Evolutionary conservation across 1,140 invertebrate species (phyloP), one percentile per base, ranked within the genome.

Genomic region (Hormaphis cornu): DNA sequence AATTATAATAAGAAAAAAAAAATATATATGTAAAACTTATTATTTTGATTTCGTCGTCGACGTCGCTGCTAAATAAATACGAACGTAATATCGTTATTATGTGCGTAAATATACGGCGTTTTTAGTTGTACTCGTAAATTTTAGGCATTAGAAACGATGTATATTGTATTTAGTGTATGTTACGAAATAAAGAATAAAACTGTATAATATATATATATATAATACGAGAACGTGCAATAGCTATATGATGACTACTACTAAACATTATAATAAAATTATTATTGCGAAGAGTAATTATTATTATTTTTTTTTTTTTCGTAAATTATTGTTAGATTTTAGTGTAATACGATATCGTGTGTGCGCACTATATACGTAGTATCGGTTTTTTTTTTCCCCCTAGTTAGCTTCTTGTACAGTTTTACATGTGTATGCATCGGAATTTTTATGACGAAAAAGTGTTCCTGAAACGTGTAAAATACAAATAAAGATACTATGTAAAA

Each of bases 161-260:
- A 53, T 9, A 53, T 33, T 28, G 7, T 35, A 37, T 56, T 37
- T 56, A 33, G 30, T 63, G 48, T 63, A 28, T n/a, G 48, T 48
- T 63, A 63, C 42, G 42, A 3, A 48, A 48, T 63, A 18, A 48
- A 63, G 33, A 48, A 44, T 44, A 26, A 7, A 44, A 28, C 18
- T 63, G 28, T 28, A 46, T 61, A 59, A 18, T 44, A 30, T 28
- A 46, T 46, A 20, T 33, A 22, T 48, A 16, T 63, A 35, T 56
- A 37, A 24, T 58, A 58, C 20, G 6, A 66, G 33, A 50, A 66
- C 26, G 61, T 66, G 61, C 61, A 66, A 66, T 66, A 66, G 61
- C 18, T n/a, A n/a, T 48, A 66, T 48, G 10, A 48, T 48, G 33
- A 48, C 12, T 46, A 63, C 18, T 28, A 44, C 46, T 61, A 48